Evolutionary conservation across 2,797 vertebrate genomes (phyloP), one percentile per base, ranked within the genome.

Genomic region (Micromesistius poutassou): DNA sequence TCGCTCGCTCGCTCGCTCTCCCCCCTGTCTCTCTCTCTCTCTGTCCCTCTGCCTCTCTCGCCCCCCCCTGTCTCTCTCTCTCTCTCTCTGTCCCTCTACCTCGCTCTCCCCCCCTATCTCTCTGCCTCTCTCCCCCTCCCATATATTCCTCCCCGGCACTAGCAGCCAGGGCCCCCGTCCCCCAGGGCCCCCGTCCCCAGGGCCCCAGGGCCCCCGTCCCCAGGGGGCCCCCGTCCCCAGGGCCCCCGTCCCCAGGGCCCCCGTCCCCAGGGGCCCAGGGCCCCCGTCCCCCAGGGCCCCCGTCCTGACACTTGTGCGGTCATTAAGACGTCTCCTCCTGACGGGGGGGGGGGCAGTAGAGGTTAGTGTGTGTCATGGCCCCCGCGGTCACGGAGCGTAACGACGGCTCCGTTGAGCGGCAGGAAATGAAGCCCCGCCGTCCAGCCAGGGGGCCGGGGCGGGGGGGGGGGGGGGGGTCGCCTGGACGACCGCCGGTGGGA

Each of bases 271-370:
- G 72, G 30, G n/a, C n/a, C 83, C 80, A 71, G 78, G 75, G 25
- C 30, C 13, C 25, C 85, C 91, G 88, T 55, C 25, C 82, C 89
- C 89, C 22, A 35, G 72, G 30, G n/a, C n/a, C n/a, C 7, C 16
- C 87, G 68, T 82, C 81, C 72, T 19, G 83, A 90, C 90, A 90
- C 89, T 91, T 72, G 87, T 88, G 87, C 76, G 86, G 82, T 92
- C 91, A 91, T 91, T 89, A 91, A 90, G 89, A 90, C 90, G 86
- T 91, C 89, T 87, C 82, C 79, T 88, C 92, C 91, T 91, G 92
- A 91, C 89, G 85, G 70, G 50, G 74, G 74, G 81, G 79, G 19
- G 77, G 22, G 83, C 79, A 85, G 25, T 76, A 85, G 86, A 85
- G 89, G 89, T 86, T 83, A n/a, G 74, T 74, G 22, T 62, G 55